Evolutionary conservation across 2,113 vertebrate species (phyloP), one percentile per base, ranked within the genome.

Genomic region (Marmota flaviventris): DNA sequence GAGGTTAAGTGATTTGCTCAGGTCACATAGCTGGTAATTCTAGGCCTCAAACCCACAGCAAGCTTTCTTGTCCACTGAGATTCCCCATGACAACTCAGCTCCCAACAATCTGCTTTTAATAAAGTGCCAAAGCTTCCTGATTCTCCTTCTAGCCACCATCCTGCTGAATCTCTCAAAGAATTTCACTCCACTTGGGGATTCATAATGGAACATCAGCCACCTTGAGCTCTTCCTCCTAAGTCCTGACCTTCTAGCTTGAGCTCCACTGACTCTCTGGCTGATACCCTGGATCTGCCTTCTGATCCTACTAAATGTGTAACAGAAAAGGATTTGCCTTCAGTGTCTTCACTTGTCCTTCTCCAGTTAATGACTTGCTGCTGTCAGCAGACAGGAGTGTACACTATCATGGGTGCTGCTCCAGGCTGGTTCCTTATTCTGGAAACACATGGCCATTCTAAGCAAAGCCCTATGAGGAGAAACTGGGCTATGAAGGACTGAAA

Each of bases 91-190:
- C 84, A 90, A 84, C 89, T 91, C 58, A 2, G 22, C 53, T 94
- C 56, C 39, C 70, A 95, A 76, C 88, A 93, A 69, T 94, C 85
- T 92, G 83, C 93, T 92, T 92, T 94, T 81, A 96, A 92, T 96
- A 91, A 81, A 93, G 70, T 39, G 79, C 82, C 75, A 92, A 78
- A 76, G 32, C 90, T 79, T 93, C 56, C 63, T n/a, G n/a, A 45
- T 93, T 93, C 32, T 89, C 56, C 65, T 65, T 39, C 25, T 69
- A 95, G 85, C 61, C 61, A 45, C 37, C 29, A 34, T 67, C 42
- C 58, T 84, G 58, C 65, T 56, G 32, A 76, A 42, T 63, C 27
- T 58, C 76, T 65, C 72, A 24, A 85, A 89, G 85, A 90, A 48
- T 42, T 81, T 70, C 48, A 27, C 32, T 73, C 12, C 8, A 45